A percentile compares a stretch with the other conserved stretches of the same genome.
These are phyloP conservation scores for Oreochromis spilurus DNA, from an alignment of 2,113 vertebrate genomes.

Conservation along the genomic window DNA sequence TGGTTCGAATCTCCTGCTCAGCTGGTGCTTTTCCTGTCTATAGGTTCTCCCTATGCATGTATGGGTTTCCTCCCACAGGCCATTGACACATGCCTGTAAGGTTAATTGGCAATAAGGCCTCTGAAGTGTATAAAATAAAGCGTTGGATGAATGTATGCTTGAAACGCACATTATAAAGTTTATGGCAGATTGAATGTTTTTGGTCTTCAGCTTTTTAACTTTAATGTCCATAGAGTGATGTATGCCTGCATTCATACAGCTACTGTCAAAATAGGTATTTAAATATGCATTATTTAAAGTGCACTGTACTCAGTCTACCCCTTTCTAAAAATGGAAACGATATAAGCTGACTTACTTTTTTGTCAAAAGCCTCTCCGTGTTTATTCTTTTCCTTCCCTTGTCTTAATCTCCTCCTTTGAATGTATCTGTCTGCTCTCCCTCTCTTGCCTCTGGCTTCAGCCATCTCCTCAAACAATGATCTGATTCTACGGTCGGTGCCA, in stretches of 20 bases:
- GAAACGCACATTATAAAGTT: neutral
- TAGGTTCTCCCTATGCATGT: neutral
- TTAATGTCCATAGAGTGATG: neutral
- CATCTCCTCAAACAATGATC: slow-evolving; percentile 46
- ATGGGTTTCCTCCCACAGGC: neutral
- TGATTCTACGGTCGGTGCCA: slow-evolving; percentile 24
- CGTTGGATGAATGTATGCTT: neutral
- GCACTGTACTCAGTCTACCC: neutral
- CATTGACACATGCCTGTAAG: neutral
- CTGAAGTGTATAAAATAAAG: neutral
- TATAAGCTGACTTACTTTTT: slow-evolving; percentile 24
- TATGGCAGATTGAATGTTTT: neutral
- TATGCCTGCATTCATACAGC: neutral
- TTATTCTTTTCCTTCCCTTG: slow-evolving; percentile 31
- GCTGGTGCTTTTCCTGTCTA: neutral
- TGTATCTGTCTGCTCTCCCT: slow-evolving; percentile 19
- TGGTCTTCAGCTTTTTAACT: neutral
- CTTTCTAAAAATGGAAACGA: slow-evolving; percentile 2
- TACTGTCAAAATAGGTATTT: neutral
- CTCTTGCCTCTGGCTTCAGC: slow-evolving; percentile 38
- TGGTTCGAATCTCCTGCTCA: neutral
- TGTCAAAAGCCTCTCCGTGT: slow-evolving; percentile 16
- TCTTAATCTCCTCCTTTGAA: slow-evolving; percentile 48
- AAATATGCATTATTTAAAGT: neutral
- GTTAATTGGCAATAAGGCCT: neutral